Percentiles rank a stretch among this genome's conserved stretches.
phyloP scores from a whole-genome alignment of 2,888 invertebrate genomes.

The Cremastinae sp. region DNA sequence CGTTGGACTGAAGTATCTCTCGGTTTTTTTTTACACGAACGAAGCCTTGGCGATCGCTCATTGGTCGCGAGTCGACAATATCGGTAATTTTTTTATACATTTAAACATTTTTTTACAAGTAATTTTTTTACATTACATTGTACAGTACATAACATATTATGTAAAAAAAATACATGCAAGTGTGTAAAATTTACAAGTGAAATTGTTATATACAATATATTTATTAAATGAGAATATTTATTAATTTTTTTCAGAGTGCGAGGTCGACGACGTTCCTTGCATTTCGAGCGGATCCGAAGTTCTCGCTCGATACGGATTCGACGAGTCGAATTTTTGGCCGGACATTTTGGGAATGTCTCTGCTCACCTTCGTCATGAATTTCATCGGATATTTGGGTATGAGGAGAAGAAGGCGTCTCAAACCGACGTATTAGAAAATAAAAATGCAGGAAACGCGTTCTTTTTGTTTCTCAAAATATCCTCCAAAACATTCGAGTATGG shows the following conservation, averaged over 20 bases:
- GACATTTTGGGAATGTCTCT: constrained; percentile 64
- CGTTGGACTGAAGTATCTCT: constrained; percentile 81
- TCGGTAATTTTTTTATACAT: constrained; percentile 76
- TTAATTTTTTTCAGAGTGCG: constrained; percentile 63
- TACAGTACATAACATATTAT: no score
- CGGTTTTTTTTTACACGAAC: constrained; percentile 82
- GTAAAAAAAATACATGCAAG: no score
- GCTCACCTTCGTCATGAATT: constrained; percentile 63
- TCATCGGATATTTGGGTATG: constrained; percentile 67
- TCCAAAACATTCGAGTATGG: neutral
- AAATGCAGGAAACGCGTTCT: neutral
- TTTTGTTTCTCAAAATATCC: constrained; percentile 7
- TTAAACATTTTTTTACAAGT: no score
- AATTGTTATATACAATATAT: neutral
- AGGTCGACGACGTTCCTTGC: constrained; percentile 62
- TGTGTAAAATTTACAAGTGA: neutral
- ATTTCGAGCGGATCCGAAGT: constrained; percentile 66
- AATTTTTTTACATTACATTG: no score
- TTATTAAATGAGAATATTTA: neutral
- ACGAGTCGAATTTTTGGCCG: constrained; percentile 56
- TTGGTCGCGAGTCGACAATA: constrained; percentile 81
- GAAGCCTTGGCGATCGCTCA: constrained; percentile 82
- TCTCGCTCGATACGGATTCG: constrained; percentile 67
- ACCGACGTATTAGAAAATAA: constrained; percentile 47
- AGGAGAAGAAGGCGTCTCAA: constrained; percentile 60